Conservation (phyloP, 1,140 invertebrate species). For the Bombus waltoni region DNA sequence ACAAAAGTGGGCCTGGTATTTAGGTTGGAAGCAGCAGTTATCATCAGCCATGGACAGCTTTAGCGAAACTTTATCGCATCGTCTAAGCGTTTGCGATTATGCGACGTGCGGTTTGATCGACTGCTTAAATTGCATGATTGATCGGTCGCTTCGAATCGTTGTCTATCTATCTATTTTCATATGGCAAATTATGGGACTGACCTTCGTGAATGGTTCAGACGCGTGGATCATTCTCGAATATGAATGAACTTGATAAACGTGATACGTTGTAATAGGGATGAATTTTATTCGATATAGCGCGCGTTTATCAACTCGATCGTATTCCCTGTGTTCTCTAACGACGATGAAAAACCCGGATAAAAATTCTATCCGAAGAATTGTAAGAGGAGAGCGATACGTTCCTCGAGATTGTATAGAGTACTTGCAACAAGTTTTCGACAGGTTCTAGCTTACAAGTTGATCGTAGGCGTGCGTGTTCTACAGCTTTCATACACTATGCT, state of each 20-base stretch:
- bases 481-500: not conserved
- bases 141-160: conserved; percentile 36
- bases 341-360: too few relatives aligned
- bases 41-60: conserved; percentile 40
- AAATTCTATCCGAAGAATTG: not conserved
- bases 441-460: too few relatives aligned
- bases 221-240: not conserved
- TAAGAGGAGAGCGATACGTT: not conserved
- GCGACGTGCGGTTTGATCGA: conserved; percentile 17
- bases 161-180: conserved; percentile 18
- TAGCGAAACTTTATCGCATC: conserved; percentile 16
- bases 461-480: too few relatives aligned
- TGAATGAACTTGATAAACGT: not conserved
- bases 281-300: not conserved
- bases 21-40: conserved; percentile 31
- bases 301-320: not conserved
- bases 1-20: conserved; percentile 43
- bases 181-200: conserved; percentile 34
- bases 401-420: too few relatives aligned
- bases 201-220: conserved; percentile 11
- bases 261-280: not conserved
- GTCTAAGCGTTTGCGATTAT: conserved; percentile 20
- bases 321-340: not conserved
- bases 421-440: too few relatives aligned
- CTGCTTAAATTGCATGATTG: conserved; percentile 38